These are phyloP conservation scores for Zeus faber DNA, from an alignment of 2,113 vertebrate genomes.

Conservation along the genomic window DNA sequence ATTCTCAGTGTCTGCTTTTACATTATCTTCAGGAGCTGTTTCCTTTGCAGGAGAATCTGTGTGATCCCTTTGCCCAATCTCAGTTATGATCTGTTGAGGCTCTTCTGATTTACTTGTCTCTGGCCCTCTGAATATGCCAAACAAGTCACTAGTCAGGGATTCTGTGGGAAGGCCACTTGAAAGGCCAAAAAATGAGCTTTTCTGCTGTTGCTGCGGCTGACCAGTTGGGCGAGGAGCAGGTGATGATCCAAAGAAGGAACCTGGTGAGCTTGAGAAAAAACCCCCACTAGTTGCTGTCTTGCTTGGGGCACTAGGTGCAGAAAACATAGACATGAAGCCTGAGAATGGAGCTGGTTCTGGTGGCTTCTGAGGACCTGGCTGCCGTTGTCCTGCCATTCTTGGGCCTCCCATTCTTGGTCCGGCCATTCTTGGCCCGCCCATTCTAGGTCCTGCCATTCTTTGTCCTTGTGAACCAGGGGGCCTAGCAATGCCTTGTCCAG, in stretches of 20 bases:
- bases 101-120: constrained; percentile 62
- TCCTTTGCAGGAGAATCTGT: constrained; percentile 13
- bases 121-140: constrained; percentile 82
- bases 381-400: constrained; percentile 54
- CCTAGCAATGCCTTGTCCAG: constrained; percentile 25
- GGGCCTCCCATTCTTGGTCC: constrained; percentile 28
- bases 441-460: constrained; percentile 36
- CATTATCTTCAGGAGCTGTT: constrained; percentile 23
- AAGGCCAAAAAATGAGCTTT: constrained; percentile 84
- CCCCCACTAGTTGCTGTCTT: constrained; percentile 74
- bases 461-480: constrained; percentile 15
- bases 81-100: constrained; percentile 18
- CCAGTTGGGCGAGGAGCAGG: constrained; percentile 46
- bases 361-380: constrained; percentile 59
- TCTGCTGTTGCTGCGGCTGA: constrained; percentile 72
- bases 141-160: constrained; percentile 79
- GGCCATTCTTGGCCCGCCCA: constrained; percentile 15
- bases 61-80: constrained; percentile 17
- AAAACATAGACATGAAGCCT: constrained; percentile 91
- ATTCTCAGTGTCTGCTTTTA: constrained; percentile 33
- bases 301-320: constrained; percentile 69
- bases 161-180: constrained; percentile 71
- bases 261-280: constrained; percentile 81
- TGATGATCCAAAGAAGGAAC: constrained; percentile 70
- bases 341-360: constrained; percentile 82